Evolutionary conservation across 2,113 vertebrate genomes (phyloP), one percentile per base, ranked within the genome.

Genomic region (Notothenia rossii): DNA sequence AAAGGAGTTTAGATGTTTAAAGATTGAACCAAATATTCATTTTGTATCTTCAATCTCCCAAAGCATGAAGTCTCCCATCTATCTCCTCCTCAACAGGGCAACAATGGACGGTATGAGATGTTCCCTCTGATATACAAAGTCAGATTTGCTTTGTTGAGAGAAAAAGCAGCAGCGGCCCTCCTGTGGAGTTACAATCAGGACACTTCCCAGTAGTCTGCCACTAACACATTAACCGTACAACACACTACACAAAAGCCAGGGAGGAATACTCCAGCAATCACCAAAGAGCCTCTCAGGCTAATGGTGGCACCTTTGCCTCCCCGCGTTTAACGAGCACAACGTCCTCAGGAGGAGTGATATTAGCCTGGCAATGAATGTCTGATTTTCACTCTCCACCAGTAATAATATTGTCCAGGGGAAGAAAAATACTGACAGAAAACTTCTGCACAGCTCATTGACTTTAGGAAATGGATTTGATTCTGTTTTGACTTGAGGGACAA

Each of bases 401-500:
- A 71, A 70, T 82, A 79, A 79, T 86, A 77, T 68, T 82, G 82
- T 87, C 64, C 71, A 11, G 70, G 8, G 22, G 86, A 89, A 66
- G 88, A 90, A 90, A 40, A 40, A 40, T 7, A 36, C 36, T 36
- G 72, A 80, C 49, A 53, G 9, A 87, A 88, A 64, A 72, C 50
- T 78, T 84, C 72, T 78, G 72, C 69, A 79, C 84, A 85, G 85
- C 75, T 86, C 90, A 86, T 89, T 82, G 79, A 83, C 91, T 91
- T 76, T 79, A 50, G 54, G 80, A 84, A 89, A 88, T 88, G 72
- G 80, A 92, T 92, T 88, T 71, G 77, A 87, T 90, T 88, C 83
- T 60, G 43, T 93, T 40, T 90, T 91, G 79, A 85, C 86, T 92
- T 73, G 61, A 84, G 89, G 90, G 83, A 80, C 64, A n/a, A 15